Base-by-base conservation (phyloP, 2,113 vertebrate genomes). In the Porphyrio hochstetteri region DNA sequence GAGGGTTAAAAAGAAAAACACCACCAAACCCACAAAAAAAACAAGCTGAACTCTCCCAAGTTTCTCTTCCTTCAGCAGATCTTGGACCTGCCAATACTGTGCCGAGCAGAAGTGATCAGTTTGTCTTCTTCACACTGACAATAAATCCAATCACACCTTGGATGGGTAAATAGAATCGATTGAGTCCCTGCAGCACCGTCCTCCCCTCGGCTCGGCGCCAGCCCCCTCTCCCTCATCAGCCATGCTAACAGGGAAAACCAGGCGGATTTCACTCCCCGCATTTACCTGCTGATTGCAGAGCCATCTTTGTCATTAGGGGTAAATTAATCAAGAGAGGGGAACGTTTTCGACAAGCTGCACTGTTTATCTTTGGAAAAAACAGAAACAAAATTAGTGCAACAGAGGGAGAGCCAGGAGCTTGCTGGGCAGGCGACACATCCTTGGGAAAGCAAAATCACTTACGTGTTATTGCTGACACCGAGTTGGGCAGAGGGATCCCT, bases 61-160 rank as follows among this genome's bases (percentile, higher is more conserved):
- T 96, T 97, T 98, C 93, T 97, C 94, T 97, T 92, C 98, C 97
- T 98, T 97, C 97, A 97, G 98, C 97, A 98, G 92, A 98, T 98
- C 96, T 96, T 68, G 48, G 80, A 93, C 83, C 97, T 96, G 97
- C 98, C 98, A 98, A 98, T 98, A 98, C 95, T 23, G 78, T 68
- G 50, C 96, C 46, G 33, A 81, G 76, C 97, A 96, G 95, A 96
- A 98, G 97, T 93, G 97, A 98, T 98, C 97, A 92, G 96, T 93
- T 95, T 93, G 96, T 97, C 96, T 76, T 98, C 97, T 95, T 95
- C 75, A 67, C 50, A 72, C 96, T 92, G 97, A 97, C 98, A 97
- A 98, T 98, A 98, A 98, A 99, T 98, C 97, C 93, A 98, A 97
- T 99, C 97, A 95, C 98, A 98, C 98, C 98, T 98, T 96, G 84